Conservation (phyloP, 1,140 invertebrate species). For the Magallana gigas region DNA sequence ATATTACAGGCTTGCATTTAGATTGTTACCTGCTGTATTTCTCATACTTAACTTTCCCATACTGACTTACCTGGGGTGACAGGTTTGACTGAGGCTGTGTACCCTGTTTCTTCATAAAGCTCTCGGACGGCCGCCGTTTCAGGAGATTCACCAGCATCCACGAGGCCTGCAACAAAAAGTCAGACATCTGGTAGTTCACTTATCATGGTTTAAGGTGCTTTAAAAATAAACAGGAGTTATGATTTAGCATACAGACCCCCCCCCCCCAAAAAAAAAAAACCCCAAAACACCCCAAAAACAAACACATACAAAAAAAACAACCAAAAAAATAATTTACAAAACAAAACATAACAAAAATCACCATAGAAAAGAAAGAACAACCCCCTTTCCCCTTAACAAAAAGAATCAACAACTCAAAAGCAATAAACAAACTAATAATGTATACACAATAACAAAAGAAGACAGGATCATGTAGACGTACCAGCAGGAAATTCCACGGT, state of each 20-base stretch:
- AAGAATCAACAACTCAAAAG: no score
- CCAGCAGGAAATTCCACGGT: slow-evolving; percentile 81
- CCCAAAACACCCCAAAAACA: no score
- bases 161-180: slow-evolving; percentile 69
- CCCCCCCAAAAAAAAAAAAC: no score
- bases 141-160: slow-evolving; percentile 75
- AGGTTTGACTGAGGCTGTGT: slow-evolving; percentile 77
- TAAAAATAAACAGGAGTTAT: no score
- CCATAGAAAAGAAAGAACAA: neutral
- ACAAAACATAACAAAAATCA: neutral
- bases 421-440: neutral
- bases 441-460: neutral
- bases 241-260: no score
- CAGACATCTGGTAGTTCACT: no score
- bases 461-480: slow-evolving; percentile 55
- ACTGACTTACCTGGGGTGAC: slow-evolving; percentile 71
- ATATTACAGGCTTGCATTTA: no score
- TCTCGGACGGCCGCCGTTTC: slow-evolving; percentile 78
- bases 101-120: slow-evolving; percentile 80
- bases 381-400: no score
- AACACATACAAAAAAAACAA: neutral
- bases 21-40: no score
- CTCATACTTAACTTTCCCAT: neutral
- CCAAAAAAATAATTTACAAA: neutral
- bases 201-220: no score